Evolutionary conservation across 1,140 invertebrate genomes (phyloP).

Genomic region (Dinothrombium tinctorium): DNA sequence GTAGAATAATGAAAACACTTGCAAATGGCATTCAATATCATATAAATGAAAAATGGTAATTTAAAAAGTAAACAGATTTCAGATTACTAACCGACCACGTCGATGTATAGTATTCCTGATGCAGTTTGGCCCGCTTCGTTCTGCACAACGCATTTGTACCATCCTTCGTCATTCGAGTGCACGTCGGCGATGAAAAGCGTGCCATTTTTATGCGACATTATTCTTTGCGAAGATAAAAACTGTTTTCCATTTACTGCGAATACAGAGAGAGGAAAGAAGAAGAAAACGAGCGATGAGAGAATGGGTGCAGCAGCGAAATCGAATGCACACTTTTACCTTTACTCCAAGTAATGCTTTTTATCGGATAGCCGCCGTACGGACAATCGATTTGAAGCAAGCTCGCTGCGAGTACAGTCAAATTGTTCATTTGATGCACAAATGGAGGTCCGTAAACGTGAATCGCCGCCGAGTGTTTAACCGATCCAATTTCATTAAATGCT

Average conservation of each 20-base stretch:
- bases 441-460: constrained; percentile 69
- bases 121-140: constrained; percentile 46
- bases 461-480: constrained; percentile 46
- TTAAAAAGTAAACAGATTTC: neutral
- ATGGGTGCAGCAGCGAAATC: neutral
- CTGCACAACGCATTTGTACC: constrained; percentile 71
- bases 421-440: constrained; percentile 66
- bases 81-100: neutral
- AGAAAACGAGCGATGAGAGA: neutral
- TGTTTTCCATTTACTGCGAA: neutral
- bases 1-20: neutral
- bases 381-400: constrained; percentile 62
- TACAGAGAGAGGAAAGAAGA: neutral
- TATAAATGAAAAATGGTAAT: neutral
- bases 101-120: neutral
- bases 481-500: constrained; percentile 52
- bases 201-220: constrained; percentile 15
- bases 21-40: neutral
- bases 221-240: neutral
- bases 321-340: constrained; percentile 26
- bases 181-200: constrained; percentile 13
- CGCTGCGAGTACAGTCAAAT: constrained; percentile 65
- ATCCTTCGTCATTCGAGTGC: constrained; percentile 26
- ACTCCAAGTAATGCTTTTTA: constrained; percentile 56
- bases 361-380: constrained; percentile 75